Evolutionary conservation across 1,140 invertebrate species (phyloP), one percentile per base, ranked within the genome.

Genomic region (Acromyrmex charruanus): DNA sequence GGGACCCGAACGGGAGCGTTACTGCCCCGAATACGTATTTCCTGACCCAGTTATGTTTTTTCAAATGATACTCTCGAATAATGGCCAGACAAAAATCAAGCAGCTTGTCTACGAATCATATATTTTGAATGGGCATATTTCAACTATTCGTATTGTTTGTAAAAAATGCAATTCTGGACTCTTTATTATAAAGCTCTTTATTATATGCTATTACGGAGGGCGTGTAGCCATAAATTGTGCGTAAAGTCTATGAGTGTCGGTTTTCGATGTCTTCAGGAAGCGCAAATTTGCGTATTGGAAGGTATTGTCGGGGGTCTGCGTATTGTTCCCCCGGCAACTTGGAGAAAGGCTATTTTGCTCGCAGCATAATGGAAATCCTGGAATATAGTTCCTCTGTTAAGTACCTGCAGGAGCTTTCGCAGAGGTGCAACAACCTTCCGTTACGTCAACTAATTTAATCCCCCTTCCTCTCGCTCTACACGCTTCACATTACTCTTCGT

Each of bases 311-410:
- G 9, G 12, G 51, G 10, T 21, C 28, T 53, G 35, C 16, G 72
- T 79, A 85, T 85, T 85, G 59, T 51, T 58, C 59, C 58, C 58
- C 12, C 63, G 58, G 63, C 59, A 90, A 90, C 72, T 87, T 79
- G 21, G 77, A 69, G 74, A 85, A 89, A 89, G 86, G 79, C 72
- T 89, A 89, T 89, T 89, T 85, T 77, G 80, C 89, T 87, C 53
- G 49, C 51, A 59, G 66, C 88, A 72, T 61, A 89, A 90, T 80
- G 75, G 69, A 84, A 65, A 79, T 84, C 55, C 63, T 71, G 16
- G 75, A 77, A 74, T 72, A 87, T 79, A 69, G 85, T 74, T 87
- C 58, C 86, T 65, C 89, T 35, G 80, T 90, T 89, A 89, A 90
- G 89, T 87, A 90, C 74, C 79, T 89, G 74, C 63, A 25, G 74